A percentile compares a stretch with the other conserved stretches of the same genome.
Conservation (phyloP, 2,113 vertebrate genomes). For the Salvelinus namaycush region DNA sequence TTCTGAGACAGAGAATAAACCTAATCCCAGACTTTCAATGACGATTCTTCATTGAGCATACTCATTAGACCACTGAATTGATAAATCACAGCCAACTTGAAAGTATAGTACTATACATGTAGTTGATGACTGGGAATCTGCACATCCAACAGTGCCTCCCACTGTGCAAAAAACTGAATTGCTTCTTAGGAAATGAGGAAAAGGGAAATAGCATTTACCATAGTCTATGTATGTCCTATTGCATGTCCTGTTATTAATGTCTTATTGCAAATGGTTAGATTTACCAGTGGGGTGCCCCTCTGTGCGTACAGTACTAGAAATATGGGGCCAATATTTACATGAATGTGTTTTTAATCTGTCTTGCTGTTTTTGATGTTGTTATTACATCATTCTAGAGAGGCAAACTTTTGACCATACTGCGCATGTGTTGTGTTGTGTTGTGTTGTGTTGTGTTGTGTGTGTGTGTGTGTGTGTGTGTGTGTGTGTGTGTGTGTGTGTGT, state of each 20-base stretch:
- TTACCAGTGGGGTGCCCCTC: neutral
- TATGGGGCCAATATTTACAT: neutral
- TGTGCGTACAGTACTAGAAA: no score
- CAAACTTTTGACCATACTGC: constrained; percentile 11
- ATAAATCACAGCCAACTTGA: constrained; percentile 1
- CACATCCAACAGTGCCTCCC: constrained; percentile 68
- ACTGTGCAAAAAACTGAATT: constrained; percentile 55
- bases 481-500: neutral
- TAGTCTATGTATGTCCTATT: neutral
- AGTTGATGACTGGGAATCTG: constrained; percentile 12
- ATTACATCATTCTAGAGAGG: neutral
- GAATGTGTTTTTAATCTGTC: neutral
- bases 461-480: neutral
- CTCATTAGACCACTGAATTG: neutral
- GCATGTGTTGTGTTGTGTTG: constrained; percentile 1
- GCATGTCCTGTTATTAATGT: neutral
- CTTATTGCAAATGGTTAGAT: neutral
- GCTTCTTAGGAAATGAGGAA: neutral
- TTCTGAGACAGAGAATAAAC: neutral
- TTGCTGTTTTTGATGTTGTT: neutral
- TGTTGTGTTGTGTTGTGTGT: neutral
- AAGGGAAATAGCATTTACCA: neutral
- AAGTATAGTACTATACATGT: neutral
- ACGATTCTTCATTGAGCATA: neutral
- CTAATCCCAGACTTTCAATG: neutral